phyloP scores from a whole-genome alignment of 2,113 vertebrate species.

The Cebus imitator region DNA sequence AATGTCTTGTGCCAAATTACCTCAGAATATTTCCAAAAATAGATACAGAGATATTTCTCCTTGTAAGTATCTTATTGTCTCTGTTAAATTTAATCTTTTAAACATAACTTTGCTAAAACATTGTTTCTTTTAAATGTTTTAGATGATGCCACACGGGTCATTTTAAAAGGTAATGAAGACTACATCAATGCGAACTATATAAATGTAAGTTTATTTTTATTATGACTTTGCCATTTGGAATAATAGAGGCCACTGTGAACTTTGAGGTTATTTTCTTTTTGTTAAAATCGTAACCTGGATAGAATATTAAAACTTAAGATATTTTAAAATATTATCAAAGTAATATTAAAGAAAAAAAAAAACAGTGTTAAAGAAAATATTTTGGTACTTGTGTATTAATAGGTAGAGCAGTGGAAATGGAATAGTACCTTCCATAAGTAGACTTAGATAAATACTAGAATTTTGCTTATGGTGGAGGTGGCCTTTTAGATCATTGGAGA shows the following conservation, averaged over 20 bases:
- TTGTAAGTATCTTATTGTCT: slow-evolving; percentile 88
- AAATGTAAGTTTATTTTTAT: slow-evolving; percentile 90
- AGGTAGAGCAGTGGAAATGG: background rate
- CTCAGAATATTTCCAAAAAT: slow-evolving; percentile 99
- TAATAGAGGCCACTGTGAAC: background rate
- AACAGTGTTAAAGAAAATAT: background rate
- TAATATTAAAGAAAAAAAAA: background rate
- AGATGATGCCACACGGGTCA: slow-evolving; percentile 99
- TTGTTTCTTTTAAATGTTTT: slow-evolving; percentile 61
- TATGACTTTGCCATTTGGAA: background rate
- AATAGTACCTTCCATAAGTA: background rate
- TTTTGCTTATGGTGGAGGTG: background rate
- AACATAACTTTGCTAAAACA: slow-evolving; percentile 57
- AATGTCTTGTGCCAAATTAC: slow-evolving; percentile 99
- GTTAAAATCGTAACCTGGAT: background rate
- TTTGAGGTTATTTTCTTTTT: slow-evolving; percentile 48
- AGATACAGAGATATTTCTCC: slow-evolving; percentile 99
- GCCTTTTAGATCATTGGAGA: slow-evolving; percentile 27
- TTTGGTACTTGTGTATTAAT: background rate
- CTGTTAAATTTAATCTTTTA: slow-evolving; percentile 54
- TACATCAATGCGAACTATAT: slow-evolving; percentile 99
- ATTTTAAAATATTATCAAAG: slow-evolving; percentile 18
- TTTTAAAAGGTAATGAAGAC: slow-evolving; percentile 96
- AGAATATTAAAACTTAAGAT: slow-evolving; percentile 18
- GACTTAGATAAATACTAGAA: background rate